Percentiles rank a stretch among this genome's conserved stretches.
Evolutionary conservation across 2,797 vertebrate species (phyloP).

Genomic region (Xyrichtys novacula): DNA sequence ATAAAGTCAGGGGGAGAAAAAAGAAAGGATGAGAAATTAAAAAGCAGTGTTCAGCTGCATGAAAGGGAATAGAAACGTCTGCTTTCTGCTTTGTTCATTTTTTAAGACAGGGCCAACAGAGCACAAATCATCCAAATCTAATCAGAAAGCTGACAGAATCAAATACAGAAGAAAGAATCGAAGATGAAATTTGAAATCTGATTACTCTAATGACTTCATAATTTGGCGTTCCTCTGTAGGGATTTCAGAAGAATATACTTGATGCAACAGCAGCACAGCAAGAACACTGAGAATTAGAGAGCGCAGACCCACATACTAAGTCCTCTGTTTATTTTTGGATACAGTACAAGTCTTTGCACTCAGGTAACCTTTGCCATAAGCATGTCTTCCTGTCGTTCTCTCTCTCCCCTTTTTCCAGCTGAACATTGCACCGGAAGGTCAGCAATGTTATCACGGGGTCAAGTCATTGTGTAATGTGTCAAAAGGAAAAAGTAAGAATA

Average conservation of each 20-base stretch:
- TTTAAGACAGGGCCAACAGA: conserved; percentile 30
- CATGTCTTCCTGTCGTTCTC: conserved; percentile 15
- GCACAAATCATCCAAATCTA: conserved; percentile 59
- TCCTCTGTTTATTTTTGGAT: conserved; percentile 52
- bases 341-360: conserved; percentile 37
- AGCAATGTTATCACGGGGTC: conserved; percentile 21
- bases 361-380: conserved; percentile 31
- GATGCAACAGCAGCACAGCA: conserved; percentile 54
- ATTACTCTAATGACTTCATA: conserved; percentile 70
- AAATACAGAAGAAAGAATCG: conserved; percentile 51
- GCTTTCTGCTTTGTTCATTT: conserved; percentile 36
- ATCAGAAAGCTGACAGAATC: conserved; percentile 62
- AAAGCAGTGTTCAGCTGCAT: conserved; percentile 6
- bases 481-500: conserved; percentile 6
- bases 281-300: conserved; percentile 6
- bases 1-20: conserved; percentile 4
- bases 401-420: conserved; percentile 35
- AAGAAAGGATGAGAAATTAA: conserved; percentile 26
- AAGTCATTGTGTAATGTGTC: conserved; percentile 3
- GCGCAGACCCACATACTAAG: conserved; percentile 23
- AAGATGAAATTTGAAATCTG: conserved; percentile 68
- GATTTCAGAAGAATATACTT: conserved; percentile 55
- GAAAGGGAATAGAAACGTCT: conserved; percentile 1
- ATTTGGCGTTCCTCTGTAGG: conserved; percentile 64
- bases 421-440: conserved; percentile 33